phyloP scores from a whole-genome alignment of 1,140 invertebrate species.

The Diorhabda sublineata region DNA sequence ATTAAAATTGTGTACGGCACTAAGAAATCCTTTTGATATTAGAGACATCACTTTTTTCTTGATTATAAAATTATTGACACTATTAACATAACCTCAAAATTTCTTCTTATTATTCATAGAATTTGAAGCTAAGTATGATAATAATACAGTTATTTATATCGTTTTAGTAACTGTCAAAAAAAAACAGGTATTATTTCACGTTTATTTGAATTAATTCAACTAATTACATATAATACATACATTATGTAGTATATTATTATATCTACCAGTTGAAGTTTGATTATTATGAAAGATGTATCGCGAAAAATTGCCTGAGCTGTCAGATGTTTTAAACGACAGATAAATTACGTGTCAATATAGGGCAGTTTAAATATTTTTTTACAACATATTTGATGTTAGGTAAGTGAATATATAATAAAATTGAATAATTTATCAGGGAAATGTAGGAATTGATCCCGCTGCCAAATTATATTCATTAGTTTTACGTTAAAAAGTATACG shows the following conservation, averaged over 20 bases:
- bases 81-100: background rate
- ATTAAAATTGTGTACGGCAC: slow-evolving; percentile 12
- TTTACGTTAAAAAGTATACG: too few relatives aligned
- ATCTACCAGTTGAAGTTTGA: too few relatives aligned
- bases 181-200: too few relatives aligned
- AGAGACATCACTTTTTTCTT: background rate
- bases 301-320: background rate
- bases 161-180: too few relatives aligned
- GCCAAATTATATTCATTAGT: too few relatives aligned
- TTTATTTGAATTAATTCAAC: too few relatives aligned
- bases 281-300: too few relatives aligned
- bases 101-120: background rate
- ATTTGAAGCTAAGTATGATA: background rate
- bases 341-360: slow-evolving; percentile 17
- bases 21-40: background rate
- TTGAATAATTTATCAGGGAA: too few relatives aligned
- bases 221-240: too few relatives aligned
- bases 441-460: too few relatives aligned
- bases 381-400: slow-evolving; percentile 34
- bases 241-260: too few relatives aligned
- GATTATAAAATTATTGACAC: background rate
- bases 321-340: background rate
- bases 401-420: slow-evolving; percentile 21
- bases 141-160: too few relatives aligned
- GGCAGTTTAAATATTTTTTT: slow-evolving; percentile 15